These are phyloP conservation scores for Macropodus opercularis DNA, from an alignment of 2,797 vertebrate species.

Conservation along the genomic window DNA sequence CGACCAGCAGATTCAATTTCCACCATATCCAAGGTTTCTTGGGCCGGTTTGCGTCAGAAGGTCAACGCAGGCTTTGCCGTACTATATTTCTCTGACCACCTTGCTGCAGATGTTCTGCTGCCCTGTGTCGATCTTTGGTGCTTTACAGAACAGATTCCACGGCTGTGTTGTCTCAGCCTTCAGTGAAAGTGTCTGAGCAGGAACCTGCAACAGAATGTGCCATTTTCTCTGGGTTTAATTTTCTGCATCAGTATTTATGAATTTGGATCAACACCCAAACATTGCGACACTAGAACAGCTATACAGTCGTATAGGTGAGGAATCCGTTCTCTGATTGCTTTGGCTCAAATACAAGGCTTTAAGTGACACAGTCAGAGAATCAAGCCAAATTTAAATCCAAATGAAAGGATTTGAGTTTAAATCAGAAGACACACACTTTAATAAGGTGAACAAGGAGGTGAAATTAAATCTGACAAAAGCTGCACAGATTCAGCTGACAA, in stretches of 20 bases:
- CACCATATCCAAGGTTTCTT: too few species aligned
- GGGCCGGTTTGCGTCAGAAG: too few species aligned
- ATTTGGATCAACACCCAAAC: neutral
- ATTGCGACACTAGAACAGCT: neutral
- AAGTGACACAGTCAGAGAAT: slow-evolving; percentile 11
- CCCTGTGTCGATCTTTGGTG: too few species aligned
- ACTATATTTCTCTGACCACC: too few species aligned
- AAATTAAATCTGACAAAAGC: slow-evolving; percentile 16
- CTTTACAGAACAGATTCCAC: neutral
- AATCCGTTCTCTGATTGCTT: slow-evolving; percentile 25
- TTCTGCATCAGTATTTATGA: neutral
- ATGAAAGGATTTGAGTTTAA: slow-evolving; percentile 14
- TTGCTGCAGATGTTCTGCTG: too few species aligned
- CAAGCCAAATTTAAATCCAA: neutral
- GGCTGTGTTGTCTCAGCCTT: neutral
- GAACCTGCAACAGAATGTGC: neutral
- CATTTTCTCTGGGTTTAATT: neutral
- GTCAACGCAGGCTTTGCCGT: too few species aligned
- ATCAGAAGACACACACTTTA: slow-evolving; percentile 10
- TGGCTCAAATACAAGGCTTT: slow-evolving; percentile 10
- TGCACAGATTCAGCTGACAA: slow-evolving; percentile 1
- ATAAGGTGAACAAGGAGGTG: slow-evolving; percentile 1
- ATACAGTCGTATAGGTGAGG: neutral
- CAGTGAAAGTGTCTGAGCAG: too few species aligned
- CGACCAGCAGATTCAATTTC: too few species aligned